A percentile compares a stretch with the other conserved stretches of the same genome.
Evolutionary conservation across 2,113 vertebrate species (phyloP).

Genomic region (Gopherus evgoodei): DNA sequence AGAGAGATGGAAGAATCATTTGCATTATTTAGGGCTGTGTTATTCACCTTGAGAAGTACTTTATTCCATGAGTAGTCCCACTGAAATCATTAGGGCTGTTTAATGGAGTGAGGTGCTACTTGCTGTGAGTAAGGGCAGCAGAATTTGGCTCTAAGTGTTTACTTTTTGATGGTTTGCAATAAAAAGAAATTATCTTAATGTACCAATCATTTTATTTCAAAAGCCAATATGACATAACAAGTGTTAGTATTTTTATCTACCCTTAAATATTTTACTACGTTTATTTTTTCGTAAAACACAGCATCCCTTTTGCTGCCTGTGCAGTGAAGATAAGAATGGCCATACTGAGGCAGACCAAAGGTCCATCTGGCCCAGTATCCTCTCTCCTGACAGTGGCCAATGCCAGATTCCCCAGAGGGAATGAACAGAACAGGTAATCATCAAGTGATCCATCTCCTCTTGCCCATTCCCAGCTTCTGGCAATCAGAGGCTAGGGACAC

Average conservation of each 20-base stretch:
- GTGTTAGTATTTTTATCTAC: not conserved
- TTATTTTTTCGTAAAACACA: not conserved
- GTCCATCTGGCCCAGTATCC: too few relatives aligned
- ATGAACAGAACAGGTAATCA: too few relatives aligned
- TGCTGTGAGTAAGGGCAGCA: not conserved
- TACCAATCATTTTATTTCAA: constrained; percentile 14
- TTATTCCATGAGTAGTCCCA: not conserved
- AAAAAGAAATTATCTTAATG: not conserved
- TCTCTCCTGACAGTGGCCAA: not conserved
- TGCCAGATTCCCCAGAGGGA: too few relatives aligned
- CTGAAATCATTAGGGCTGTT: not conserved
- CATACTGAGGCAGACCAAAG: too few relatives aligned
- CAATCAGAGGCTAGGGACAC: too few relatives aligned
- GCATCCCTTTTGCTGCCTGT: not conserved
- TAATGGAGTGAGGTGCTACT: not conserved
- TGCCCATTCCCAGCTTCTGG: too few relatives aligned
- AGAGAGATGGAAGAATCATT: not conserved
- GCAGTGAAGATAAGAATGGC: too few relatives aligned
- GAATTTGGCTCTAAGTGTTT: not conserved
- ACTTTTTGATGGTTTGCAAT: constrained; percentile 20
- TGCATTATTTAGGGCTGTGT: constrained; percentile 20
- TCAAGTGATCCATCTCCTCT: too few relatives aligned
- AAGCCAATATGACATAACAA: not conserved
- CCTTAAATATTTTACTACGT: not conserved
- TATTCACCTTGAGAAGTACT: rapidly evolving